Conservation (phyloP, 2,888 invertebrate species). For the Neoascia interrupta region DNA sequence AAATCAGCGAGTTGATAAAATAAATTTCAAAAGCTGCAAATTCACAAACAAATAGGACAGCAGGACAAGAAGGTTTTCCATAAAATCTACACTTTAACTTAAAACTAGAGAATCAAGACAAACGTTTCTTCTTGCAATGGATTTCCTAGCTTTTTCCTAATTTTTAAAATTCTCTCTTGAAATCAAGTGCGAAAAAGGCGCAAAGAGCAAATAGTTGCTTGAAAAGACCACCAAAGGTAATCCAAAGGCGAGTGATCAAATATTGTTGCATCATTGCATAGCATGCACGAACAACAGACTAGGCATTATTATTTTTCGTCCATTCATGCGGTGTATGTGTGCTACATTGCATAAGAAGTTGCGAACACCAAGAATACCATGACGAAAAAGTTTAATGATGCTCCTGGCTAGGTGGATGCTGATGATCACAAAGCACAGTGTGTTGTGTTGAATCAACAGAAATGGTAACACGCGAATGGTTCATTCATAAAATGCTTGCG, state of each 20-base stretch:
- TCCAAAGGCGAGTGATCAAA: slow-evolving; percentile 59
- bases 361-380: slow-evolving; percentile 60
- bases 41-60: too few relatives aligned
- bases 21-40: too few relatives aligned
- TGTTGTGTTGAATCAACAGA: slow-evolving; percentile 48
- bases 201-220: slow-evolving; percentile 30
- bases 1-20: too few relatives aligned
- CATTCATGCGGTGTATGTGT: slow-evolving; percentile 57
- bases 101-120: too few relatives aligned
- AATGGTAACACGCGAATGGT: slow-evolving; percentile 61
- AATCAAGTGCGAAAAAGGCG: too few relatives aligned
- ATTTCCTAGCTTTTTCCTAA: too few relatives aligned
- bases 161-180: too few relatives aligned
- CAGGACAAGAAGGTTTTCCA: too few relatives aligned
- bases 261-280: slow-evolving; percentile 51
- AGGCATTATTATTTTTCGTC: slow-evolving; percentile 30
- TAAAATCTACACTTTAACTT: too few relatives aligned
- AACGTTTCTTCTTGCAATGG: too few relatives aligned
- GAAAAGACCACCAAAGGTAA: slow-evolving; percentile 36
- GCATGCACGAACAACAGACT: slow-evolving; percentile 21
- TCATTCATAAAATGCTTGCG: slow-evolving; percentile 59
- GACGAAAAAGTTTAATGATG: slow-evolving; percentile 53
- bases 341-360: slow-evolving; percentile 45
- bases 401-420: slow-evolving; percentile 6
- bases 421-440: slow-evolving; percentile 36